Base-by-base conservation (phyloP, 2,888 invertebrate species). In the Ellobium chinense region DNA sequence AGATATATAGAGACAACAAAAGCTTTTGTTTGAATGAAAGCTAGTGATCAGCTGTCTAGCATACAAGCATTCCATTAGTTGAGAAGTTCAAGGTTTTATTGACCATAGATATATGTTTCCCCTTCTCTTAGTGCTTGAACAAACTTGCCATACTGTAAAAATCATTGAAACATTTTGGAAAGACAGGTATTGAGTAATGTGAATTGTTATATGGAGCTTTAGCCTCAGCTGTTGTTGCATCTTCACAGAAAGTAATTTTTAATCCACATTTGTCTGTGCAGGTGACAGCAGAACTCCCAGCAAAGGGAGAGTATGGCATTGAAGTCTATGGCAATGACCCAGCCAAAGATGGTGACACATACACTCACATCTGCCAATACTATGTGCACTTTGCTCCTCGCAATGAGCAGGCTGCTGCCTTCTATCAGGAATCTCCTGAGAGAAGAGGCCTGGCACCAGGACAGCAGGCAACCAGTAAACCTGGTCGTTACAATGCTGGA, bases 261-360 rank as follows among this genome's bases (percentile, higher is more conserved):
- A 46, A 7, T 12, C 18, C 18, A 46, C 46, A 12, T 46, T 46
- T n/a, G 18, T 46, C 46, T 46, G 7, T 18, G 12, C 65, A 83
- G 83, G 81, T 92, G 60, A 88, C 88, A 0, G 88, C 88, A 24
- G 85, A 87, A n/a, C 87, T 92, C 21, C 93, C 93, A 1, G 81
- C 85, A 18, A 81, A 87, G 29, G 93, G 93, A 21, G 93, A 93
- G 82, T 93, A 92, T 81, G 93, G 92, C 29, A 87, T 93, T 73
- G 93, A 93, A 85, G 87, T 93, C 54, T 93, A 93, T 76, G 93
- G 92, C 60, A 93, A 93, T 82, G 92, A 93, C 79, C 93, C 93
- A 0, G 88, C 87, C 54, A 90, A 89, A 77, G 92, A 93, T 83
- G 93, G 91, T 0, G 90, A 91, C 83, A 91, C 91, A 4, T 91